phyloP scores from a whole-genome alignment of 2,797 vertebrate genomes.

The Anniella stebbinsi region DNA sequence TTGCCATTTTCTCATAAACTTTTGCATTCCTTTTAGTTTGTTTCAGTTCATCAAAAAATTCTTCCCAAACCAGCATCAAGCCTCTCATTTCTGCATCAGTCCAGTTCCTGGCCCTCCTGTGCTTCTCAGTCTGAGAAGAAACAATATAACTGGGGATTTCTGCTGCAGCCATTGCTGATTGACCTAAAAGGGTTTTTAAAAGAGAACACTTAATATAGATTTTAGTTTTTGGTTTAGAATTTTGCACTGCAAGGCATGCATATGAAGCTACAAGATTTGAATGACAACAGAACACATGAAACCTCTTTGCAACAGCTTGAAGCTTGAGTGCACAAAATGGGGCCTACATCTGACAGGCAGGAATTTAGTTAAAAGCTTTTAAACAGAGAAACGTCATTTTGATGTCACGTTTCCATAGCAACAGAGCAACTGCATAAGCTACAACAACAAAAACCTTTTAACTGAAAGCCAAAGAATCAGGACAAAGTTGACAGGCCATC shows the following conservation, averaged over 20 bases:
- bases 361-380: conserved; percentile 99
- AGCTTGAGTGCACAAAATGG: conserved; percentile 95
- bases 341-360: conserved; percentile 96
- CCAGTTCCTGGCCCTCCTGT: conserved; percentile 98
- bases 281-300: conserved; percentile 84
- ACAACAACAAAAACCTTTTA: conserved; percentile 99
- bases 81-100: conserved; percentile 98
- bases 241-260: conserved; percentile 75
- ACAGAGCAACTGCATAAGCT: conserved; percentile 91
- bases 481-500: conserved; percentile 88
- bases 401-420: conserved; percentile 99
- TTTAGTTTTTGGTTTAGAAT: conserved; percentile 71
- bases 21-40: conserved; percentile 98
- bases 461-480: conserved; percentile 96
- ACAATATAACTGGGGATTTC: conserved; percentile 91
- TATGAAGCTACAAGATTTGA: conserved; percentile 77
- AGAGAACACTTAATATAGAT: conserved; percentile 73
- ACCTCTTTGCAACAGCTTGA: conserved; percentile 83
- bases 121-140: conserved; percentile 91
- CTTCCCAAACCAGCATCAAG: conserved; percentile 97
- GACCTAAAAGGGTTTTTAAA: conserved; percentile 79
- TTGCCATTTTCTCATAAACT: conserved; percentile 99
- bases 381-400: conserved; percentile 97
- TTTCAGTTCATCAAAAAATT: conserved; percentile 95
- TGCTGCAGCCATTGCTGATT: conserved; percentile 89